Evolutionary conservation across 2,113 vertebrate genomes (phyloP).

Genomic region (Phylloscopus trochilus): DNA sequence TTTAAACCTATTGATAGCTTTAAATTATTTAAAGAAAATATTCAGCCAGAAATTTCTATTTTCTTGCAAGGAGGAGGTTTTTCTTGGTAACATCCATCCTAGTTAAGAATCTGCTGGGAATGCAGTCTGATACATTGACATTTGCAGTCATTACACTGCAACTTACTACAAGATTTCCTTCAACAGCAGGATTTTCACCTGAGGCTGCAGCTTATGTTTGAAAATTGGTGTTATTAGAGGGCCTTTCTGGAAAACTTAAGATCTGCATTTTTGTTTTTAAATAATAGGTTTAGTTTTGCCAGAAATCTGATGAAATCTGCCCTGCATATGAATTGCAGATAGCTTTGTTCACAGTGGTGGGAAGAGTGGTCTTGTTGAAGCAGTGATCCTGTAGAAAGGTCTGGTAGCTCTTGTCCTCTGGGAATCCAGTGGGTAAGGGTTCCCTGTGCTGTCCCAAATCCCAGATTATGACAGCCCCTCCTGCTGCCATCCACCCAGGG

Average conservation of each 20-base stretch:
- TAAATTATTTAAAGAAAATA: neutral
- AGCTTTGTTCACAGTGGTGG: neutral
- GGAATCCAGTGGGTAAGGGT: too few relatives aligned
- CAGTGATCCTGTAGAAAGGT: too few relatives aligned
- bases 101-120: neutral
- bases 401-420: too few relatives aligned
- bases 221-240: neutral
- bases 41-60: neutral
- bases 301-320: neutral
- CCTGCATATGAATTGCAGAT: neutral
- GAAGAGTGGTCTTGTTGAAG: neutral
- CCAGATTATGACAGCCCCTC: too few relatives aligned
- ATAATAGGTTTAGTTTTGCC: neutral
- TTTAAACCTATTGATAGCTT: neutral
- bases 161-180: neutral
- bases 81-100: neutral
- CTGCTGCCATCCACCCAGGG: too few relatives aligned
- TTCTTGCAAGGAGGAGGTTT: neutral
- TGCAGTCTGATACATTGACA: neutral
- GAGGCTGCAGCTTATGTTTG: neutral
- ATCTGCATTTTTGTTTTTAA: neutral
- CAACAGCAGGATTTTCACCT: neutral
- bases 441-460: too few relatives aligned
- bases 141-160: neutral
- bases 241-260: neutral